Percentiles rank a stretch among this genome's conserved stretches.
These are phyloP conservation scores for Torymus auratus DNA, from an alignment of 2,888 invertebrate genomes.

Conservation along the genomic window DNA sequence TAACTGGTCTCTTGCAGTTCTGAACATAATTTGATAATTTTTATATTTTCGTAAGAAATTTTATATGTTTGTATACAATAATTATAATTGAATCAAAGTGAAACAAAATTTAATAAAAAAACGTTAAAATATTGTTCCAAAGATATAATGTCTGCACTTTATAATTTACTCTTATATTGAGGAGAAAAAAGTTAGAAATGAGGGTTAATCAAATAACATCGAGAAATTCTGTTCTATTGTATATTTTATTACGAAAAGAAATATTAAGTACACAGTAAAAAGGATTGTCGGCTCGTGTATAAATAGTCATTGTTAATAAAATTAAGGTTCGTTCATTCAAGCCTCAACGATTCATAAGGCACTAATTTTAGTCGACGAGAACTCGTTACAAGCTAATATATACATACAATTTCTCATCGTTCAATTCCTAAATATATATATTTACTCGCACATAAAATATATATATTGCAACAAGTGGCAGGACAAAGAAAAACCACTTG, in stretches of 20 bases:
- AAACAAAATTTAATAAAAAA: too few species aligned
- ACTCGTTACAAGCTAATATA: conserved; percentile 46
- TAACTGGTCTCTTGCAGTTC: too few species aligned
- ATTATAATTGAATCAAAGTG: too few species aligned
- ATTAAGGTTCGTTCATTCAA: conserved; percentile 30
- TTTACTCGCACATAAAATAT: conserved; percentile 4
- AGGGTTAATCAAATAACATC: too few species aligned
- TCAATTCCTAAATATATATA: neutral
- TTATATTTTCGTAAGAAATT: too few species aligned
- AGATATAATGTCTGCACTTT: too few species aligned
- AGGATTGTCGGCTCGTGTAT: conserved; percentile 62
- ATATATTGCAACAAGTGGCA: conserved; percentile 38
- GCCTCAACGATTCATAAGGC: conserved; percentile 46
- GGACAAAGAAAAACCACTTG: conserved; percentile 11
- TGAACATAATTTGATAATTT: too few species aligned
- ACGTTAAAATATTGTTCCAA: too few species aligned
- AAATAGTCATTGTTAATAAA: conserved; percentile 69
- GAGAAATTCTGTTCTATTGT: conserved; percentile 20
- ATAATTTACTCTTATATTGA: too few species aligned
- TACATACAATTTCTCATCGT: conserved; percentile 26
- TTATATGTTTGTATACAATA: too few species aligned
- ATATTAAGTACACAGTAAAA: conserved; percentile 65
- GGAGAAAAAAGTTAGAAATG: too few species aligned
- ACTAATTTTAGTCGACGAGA: conserved; percentile 43
- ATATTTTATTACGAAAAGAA: conserved; percentile 63